Percentiles rank a stretch among this genome's conserved stretches.
phyloP scores from a whole-genome alignment of 2,888 invertebrate genomes.

The Gortyna flavago region DNA sequence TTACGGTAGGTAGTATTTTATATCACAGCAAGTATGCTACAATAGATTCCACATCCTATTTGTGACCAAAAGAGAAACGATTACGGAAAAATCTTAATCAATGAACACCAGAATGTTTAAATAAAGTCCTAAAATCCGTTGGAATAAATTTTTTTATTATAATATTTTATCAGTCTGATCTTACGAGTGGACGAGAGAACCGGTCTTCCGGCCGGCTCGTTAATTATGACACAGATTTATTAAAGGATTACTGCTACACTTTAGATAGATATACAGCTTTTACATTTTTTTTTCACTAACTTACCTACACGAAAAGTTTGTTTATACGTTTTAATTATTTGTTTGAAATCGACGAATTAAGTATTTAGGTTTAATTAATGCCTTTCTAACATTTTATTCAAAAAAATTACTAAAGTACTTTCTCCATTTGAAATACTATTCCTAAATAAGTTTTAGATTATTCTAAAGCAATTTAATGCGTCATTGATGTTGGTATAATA shows the following conservation, averaged over 20 bases:
- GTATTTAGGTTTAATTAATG: neutral
- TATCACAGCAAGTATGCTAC: neutral
- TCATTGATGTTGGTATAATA: slow-evolving; percentile 11
- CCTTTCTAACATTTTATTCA: neutral
- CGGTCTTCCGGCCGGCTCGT: slow-evolving; percentile 16
- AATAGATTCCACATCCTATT: neutral
- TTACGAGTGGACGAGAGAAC: slow-evolving; percentile 29
- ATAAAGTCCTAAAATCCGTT: slow-evolving; percentile 40
- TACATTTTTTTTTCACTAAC: slow-evolving; percentile 9
- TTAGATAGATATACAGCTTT: slow-evolving; percentile 18
- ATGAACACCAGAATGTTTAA: slow-evolving; percentile 20
- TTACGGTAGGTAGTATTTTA: neutral
- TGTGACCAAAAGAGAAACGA: neutral
- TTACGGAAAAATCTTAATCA: neutral
- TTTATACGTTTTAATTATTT: neutral
- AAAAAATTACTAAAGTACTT: neutral
- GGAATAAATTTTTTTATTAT: too few relatives aligned
- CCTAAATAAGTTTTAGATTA: neutral
- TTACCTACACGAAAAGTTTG: neutral
- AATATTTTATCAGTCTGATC: slow-evolving; percentile 49
- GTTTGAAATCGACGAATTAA: neutral
- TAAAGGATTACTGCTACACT: slow-evolving; percentile 30
- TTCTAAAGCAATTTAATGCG: slow-evolving; percentile 24
- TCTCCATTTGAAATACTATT: neutral
- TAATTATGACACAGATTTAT: slow-evolving; percentile 40